A percentile compares a stretch with the other conserved stretches of the same genome.
Evolutionary conservation across 2,797 vertebrate genomes (phyloP).

Genomic region (Chanos chanos): DNA sequence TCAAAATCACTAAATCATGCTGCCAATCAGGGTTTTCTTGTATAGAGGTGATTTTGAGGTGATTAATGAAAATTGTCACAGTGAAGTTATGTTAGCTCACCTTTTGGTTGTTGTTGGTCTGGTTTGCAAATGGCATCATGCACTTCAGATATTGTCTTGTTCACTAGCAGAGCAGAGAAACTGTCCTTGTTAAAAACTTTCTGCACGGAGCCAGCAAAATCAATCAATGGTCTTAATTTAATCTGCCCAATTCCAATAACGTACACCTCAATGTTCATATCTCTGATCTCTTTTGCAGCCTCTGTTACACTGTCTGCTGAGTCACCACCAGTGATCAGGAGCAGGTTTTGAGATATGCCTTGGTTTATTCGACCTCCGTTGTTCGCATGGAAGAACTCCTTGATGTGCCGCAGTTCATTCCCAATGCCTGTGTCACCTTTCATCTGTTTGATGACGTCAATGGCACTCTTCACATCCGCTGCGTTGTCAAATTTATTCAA

Average conservation of each 20-base stretch:
- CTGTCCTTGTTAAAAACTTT: conserved; percentile 62
- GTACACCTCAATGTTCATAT: conserved; percentile 66
- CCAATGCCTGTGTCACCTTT: conserved; percentile 62
- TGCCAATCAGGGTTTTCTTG: no score
- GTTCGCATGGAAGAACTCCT: conserved; percentile 64
- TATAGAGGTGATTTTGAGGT: no score
- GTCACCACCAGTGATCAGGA: conserved; percentile 78
- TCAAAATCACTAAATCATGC: no score
- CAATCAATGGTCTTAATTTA: conserved; percentile 62
- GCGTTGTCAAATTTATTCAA: conserved; percentile 56
- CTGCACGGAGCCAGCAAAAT: conserved; percentile 60
- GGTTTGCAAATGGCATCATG: conserved; percentile 56
- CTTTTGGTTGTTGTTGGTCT: rapidly evolving
- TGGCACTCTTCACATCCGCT: conserved; percentile 48
- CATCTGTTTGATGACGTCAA: conserved; percentile 52
- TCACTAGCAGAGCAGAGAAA: conserved; percentile 56
- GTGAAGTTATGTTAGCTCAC: no score
- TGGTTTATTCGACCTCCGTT: conserved; percentile 62
- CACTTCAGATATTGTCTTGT: conserved; percentile 53
- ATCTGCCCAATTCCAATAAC: conserved; percentile 68
- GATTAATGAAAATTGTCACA: no score
- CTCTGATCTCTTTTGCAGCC: conserved; percentile 57
- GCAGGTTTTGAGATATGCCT: conserved; percentile 68
- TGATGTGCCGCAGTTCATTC: conserved; percentile 59
- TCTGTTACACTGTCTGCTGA: conserved; percentile 64